phyloP scores from a whole-genome alignment of 2,113 vertebrate species.

The Tylochromis polylepis region DNA sequence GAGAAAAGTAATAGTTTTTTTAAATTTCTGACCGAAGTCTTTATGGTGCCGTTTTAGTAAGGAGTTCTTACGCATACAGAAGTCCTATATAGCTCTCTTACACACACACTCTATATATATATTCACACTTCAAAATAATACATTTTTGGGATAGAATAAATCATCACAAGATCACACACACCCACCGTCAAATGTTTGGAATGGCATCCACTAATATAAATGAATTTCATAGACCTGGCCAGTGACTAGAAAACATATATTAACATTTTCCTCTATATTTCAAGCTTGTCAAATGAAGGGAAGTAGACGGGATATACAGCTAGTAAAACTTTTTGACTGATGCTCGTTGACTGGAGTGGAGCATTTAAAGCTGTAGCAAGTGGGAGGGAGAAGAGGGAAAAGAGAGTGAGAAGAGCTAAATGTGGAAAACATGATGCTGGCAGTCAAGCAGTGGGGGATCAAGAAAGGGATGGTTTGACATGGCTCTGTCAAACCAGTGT shows the following conservation, averaged over 20 bases:
- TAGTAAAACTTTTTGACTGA: conserved; percentile 66
- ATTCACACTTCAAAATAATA: conserved; percentile 57
- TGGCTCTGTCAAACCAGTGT: conserved; percentile 67
- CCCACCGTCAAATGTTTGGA: conserved; percentile 42
- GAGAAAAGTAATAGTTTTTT: conserved; percentile 33
- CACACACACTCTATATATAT: neutral
- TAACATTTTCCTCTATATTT: conserved; percentile 65
- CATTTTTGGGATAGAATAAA: conserved; percentile 63
- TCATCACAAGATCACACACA: conserved; percentile 55
- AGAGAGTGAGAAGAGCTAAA: conserved; percentile 61
- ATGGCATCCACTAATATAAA: conserved; percentile 44
- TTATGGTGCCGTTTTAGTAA: conserved; percentile 1
- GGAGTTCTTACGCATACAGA: neutral
- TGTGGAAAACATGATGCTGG: conserved; percentile 69
- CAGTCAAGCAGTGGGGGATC: conserved; percentile 38
- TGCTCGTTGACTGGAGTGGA: conserved; percentile 35
- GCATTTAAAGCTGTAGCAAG: conserved; percentile 46
- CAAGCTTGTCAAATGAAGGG: conserved; percentile 47
- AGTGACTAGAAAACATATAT: conserved; percentile 56
- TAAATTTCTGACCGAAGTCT: conserved; percentile 4
- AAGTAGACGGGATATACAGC: conserved; percentile 31
- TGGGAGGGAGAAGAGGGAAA: conserved; percentile 22
- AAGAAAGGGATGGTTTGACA: conserved; percentile 65
- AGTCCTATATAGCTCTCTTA: neutral
- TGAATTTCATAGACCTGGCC: conserved; percentile 54